phyloP scores from a whole-genome alignment of 2,888 invertebrate species.

The Ectobius pallidus region DNA sequence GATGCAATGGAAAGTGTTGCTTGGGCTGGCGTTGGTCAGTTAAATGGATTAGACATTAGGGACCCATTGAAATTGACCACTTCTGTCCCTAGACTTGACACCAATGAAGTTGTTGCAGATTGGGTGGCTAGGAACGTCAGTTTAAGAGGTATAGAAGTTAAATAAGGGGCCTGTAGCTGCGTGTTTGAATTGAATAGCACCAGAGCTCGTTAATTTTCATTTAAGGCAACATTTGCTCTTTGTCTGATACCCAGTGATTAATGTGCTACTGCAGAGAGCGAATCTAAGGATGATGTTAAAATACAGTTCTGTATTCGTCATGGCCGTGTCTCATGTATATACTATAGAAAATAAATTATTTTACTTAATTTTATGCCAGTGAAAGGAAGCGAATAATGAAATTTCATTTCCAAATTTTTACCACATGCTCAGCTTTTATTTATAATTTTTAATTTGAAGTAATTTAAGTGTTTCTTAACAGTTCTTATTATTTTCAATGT shows the following conservation, averaged over 20 bases:
- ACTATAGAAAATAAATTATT: no score
- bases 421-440: no score
- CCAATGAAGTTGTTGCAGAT: slow-evolving; percentile 21
- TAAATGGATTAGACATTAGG: slow-evolving; percentile 19
- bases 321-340: not conserved
- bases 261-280: not conserved
- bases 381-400: no score
- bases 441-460: no score
- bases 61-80: not conserved
- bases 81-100: slow-evolving; percentile 1
- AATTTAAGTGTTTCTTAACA: no score
- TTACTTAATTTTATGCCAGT: no score
- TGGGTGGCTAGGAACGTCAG: slow-evolving; percentile 11
- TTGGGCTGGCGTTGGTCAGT: no score
- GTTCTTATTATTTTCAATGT: no score
- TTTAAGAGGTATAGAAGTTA: not conserved
- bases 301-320: not conserved
- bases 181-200: not conserved
- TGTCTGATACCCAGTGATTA: not conserved
- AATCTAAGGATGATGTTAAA: not conserved
- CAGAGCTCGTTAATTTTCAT: slow-evolving; percentile 22
- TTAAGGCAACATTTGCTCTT: slow-evolving; percentile 7
- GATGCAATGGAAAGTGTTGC: not conserved
- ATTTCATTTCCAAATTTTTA: no score
- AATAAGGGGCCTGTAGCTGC: not conserved